Base-by-base conservation (phyloP, 2,797 vertebrate genomes). In the Thalassophryne amazonica region DNA sequence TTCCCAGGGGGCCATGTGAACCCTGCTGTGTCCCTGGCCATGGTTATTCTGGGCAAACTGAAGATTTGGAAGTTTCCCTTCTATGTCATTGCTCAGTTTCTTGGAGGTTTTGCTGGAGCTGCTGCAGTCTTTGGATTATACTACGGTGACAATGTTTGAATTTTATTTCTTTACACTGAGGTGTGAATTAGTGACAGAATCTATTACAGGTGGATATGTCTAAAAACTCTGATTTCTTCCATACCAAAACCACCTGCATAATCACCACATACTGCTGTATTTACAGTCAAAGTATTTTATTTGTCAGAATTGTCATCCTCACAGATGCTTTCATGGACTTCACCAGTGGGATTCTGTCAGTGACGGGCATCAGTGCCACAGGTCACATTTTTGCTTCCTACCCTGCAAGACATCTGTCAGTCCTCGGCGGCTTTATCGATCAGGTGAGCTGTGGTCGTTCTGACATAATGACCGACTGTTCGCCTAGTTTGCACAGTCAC, bases 381-480 rank as follows among this genome's bases (percentile, higher is more conserved):
- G 96, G 92, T 16, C 92, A 93, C 22, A 98, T 99, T 69, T 99
- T 99, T 49, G 93, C 95, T 12, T 98, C 97, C 2, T 99, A 98
- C 22, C 97, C 97, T 4, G 88, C 88, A 24, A 86, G 92, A 0
- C 91, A 95, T 80, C 87, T 99, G 48, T 94, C 95, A 23, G 30
- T 93, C 47, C 34, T 86, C 0, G 95, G 94, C 4, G 97, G 94
- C 50, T 94, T 99, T 77, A 85, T 90, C 27, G 97, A 99, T 75
- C 95, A 99, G 90, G 97, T 98, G 88, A 91, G 87, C 29, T 53
- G 32, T 17, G 23, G 19, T 28, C 3, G 0, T 42, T 9, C 15
- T 54, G 54, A 71, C 66, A 51, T 9, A 19, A 5, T 54, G 38
- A 60, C 55, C 51, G 38, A 37, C 4, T 13, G 22, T 45, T 51